phyloP scores from a whole-genome alignment of 2,113 vertebrate species.

The Pelecanoides urinatrix region DNA sequence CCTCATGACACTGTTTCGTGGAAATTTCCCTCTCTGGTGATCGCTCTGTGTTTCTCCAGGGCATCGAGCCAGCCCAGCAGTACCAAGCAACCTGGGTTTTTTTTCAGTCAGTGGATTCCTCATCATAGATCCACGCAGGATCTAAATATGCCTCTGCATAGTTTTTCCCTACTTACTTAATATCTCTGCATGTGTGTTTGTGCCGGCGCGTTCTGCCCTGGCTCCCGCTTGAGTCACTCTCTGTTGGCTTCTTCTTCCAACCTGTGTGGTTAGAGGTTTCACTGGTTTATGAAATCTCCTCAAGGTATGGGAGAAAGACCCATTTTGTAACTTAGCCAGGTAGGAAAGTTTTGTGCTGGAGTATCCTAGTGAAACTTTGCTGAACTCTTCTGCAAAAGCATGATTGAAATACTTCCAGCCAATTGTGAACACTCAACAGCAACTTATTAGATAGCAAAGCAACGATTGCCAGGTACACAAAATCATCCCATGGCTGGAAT shows the following conservation, averaged over 20 bases:
- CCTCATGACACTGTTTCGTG: constrained; percentile 48
- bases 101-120: constrained; percentile 40
- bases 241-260: constrained; percentile 29
- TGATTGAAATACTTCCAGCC: constrained; percentile 16
- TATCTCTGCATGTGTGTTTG: neutral
- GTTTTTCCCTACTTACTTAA: neutral
- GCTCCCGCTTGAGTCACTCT: neutral
- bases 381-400: neutral
- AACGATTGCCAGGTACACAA: neutral
- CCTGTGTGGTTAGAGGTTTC: constrained; percentile 49
- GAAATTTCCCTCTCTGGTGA: constrained; percentile 66
- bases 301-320: neutral
- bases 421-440: neutral
- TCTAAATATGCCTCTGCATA: constrained; percentile 12
- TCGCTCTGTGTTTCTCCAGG: constrained; percentile 47
- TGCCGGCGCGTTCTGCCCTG: neutral
- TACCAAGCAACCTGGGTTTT: constrained; percentile 11
- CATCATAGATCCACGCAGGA: neutral
- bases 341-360: neutral
- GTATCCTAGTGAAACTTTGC: neutral
- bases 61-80: constrained; percentile 8
- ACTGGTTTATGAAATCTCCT: constrained; percentile 39
- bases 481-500: neutral
- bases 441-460: neutral
- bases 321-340: neutral